Base-by-base conservation (phyloP, 2,113 vertebrate species). In the Aegypius monachus region DNA sequence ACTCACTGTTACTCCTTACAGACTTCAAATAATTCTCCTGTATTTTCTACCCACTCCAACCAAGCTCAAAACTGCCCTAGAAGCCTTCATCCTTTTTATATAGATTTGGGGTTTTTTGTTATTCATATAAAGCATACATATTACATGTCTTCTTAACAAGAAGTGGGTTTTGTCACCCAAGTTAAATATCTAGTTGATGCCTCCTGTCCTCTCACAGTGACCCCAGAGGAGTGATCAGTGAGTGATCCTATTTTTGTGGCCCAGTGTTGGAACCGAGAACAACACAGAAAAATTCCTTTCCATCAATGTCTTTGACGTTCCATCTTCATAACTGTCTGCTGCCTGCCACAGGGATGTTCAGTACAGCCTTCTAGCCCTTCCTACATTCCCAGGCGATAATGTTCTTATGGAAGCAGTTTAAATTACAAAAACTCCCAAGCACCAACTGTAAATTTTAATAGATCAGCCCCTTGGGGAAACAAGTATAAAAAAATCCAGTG, bases 51-150 rank as follows among this genome's bases (percentile, higher is more conserved):
- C 16, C 21, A 23, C 13, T 50, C 26, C 26, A 66, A 4, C 3
- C 6, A 61, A 79, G 10, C 1, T 67, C 16, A 48, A 25, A 26
- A 32, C 5, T 43, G 8, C 5, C 13, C 5, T 66, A 48, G 10
- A 62, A 59, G 2, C 27, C 16, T 71, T 71, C 10, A 5, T 15
- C 22, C 2, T 17, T 68, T 82, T 47, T 15, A 26, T n/a, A 13
- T 4, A 36, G 27, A 8, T 2, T 53, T 29, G 29, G 2, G 3
- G 5, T 0, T 8, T 13, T 58, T 70, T 67, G 1, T 42, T 27
- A 40, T 34, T 65, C 23, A 19, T 43, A 16, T 62, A 74, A 74
- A 70, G 4, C 47, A 63, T 26, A n/a, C 3, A 23, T 72, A 38
- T 15, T 19, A 26, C 15, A 32, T 1, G 2, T 36, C 8, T 63